These are phyloP conservation scores for Geodia barretti DNA, from an alignment of 37 sponge, comb jelly and placozoan genomes.

Conservation along the genomic window DNA sequence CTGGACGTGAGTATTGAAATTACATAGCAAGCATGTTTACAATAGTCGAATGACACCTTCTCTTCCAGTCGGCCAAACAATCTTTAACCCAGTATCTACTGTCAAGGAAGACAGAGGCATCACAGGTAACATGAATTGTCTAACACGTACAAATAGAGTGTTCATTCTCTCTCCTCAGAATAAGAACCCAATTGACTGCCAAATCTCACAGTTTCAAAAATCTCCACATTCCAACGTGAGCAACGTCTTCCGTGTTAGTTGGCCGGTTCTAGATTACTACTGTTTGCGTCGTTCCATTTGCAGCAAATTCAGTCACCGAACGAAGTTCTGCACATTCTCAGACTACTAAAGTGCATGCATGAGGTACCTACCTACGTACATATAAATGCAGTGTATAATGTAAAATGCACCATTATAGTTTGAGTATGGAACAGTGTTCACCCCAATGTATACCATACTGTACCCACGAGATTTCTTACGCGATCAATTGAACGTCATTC, in stretches of 20 bases:
- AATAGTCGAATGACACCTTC: no score
- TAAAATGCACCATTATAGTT: no score
- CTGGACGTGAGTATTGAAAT: slow-evolving; percentile 20
- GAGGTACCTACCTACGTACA: background rate
- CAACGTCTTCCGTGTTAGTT: no score
- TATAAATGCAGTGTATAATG: no score
- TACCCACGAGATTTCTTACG: no score
- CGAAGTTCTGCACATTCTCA: background rate
- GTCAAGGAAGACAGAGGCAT: background rate
- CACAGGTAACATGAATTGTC: background rate
- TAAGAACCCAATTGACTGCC: background rate
- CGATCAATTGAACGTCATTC: no score
- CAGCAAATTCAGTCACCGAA: background rate
- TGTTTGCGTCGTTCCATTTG: no score
- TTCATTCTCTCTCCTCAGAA: background rate
- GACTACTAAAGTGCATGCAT: background rate
- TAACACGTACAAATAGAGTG: background rate
- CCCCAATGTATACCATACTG: no score
- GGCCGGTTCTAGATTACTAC: background rate
- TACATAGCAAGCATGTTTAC: no score
- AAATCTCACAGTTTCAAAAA: background rate
- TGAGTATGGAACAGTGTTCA: no score
- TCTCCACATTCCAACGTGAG: no score
- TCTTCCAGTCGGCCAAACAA: background rate
- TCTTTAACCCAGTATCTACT: background rate